phyloP scores from a whole-genome alignment of 2,888 invertebrate species.

The Spicauda simplicius region DNA sequence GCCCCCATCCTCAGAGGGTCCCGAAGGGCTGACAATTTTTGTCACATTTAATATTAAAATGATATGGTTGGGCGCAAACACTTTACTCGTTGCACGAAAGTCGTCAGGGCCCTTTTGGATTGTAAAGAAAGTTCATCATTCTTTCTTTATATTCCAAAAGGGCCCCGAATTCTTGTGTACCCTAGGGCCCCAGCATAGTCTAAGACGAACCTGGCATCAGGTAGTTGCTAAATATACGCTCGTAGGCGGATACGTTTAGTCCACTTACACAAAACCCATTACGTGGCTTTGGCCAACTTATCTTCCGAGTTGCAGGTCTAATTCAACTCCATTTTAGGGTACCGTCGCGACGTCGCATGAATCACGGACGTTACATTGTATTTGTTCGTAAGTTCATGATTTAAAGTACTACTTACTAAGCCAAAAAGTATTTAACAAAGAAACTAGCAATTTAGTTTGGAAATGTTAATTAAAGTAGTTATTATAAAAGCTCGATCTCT shows the following conservation, averaged over 20 bases:
- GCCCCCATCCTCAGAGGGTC: no score
- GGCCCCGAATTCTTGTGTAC: no score
- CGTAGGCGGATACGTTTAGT: constrained; percentile 4
- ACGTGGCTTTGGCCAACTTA: not conserved
- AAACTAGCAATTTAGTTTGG: not conserved
- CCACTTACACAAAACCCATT: constrained; percentile 43
- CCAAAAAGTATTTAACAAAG: constrained; percentile 7
- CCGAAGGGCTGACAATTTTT: no score
- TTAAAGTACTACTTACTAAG: not conserved
- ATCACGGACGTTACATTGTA: constrained; percentile 39
- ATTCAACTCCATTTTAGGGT: constrained; percentile 52
- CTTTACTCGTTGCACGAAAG: no score
- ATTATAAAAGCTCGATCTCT: no score
- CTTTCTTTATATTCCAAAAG: no score
- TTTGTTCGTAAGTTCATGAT: constrained; percentile 36
- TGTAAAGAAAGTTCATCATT: no score
- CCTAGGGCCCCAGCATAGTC: no score
- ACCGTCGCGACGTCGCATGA: constrained; percentile 48
- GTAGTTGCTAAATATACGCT: not conserved
- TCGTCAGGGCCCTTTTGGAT: no score
- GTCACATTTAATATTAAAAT: no score
- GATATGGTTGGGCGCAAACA: no score
- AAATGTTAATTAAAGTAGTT: not conserved
- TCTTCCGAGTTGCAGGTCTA: constrained; percentile 46
- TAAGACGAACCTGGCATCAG: no score